Percentiles rank a stretch among this genome's conserved stretches.
Evolutionary conservation across 2,113 vertebrate species (phyloP).

Genomic region (Strix uralensis): DNA sequence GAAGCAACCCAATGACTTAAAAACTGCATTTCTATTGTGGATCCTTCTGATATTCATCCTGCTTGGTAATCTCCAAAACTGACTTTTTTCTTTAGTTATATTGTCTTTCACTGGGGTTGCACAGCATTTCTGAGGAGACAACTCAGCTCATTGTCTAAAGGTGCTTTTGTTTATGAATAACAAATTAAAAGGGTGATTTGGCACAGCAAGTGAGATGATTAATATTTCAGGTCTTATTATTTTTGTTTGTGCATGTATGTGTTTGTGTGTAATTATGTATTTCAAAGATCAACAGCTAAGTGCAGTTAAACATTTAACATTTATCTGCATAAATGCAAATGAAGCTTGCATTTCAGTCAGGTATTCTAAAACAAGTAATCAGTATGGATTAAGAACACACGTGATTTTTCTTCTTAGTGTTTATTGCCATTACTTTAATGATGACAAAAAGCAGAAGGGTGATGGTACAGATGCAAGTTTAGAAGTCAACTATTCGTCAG

Average conservation of each 20-base stretch:
- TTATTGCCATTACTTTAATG: conserved; percentile 62
- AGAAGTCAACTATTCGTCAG: background rate
- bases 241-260: background rate
- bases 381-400: conserved; percentile 51
- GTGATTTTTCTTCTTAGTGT: conserved; percentile 60
- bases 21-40: background rate
- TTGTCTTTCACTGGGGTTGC: background rate
- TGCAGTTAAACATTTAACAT: conserved; percentile 54
- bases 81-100: background rate
- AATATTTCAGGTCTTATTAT: background rate
- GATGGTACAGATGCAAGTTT: conserved; percentile 27
- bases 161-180: background rate
- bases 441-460: conserved; percentile 75
- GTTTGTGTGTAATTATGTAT: background rate
- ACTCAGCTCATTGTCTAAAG: background rate
- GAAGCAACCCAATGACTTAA: background rate
- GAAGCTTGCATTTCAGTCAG: conserved; percentile 62
- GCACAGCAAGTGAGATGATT: background rate
- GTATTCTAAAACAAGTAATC: conserved; percentile 54
- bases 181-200: conserved; percentile 17
- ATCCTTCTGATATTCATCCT: background rate
- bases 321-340: conserved; percentile 74
- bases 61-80: background rate
- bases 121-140: rapidly evolving
- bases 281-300: conserved; percentile 52